A percentile compares a stretch with the other conserved stretches of the same genome.
phyloP scores from a whole-genome alignment of 1,140 invertebrate species.

The Drosophila persimilis region DNA sequence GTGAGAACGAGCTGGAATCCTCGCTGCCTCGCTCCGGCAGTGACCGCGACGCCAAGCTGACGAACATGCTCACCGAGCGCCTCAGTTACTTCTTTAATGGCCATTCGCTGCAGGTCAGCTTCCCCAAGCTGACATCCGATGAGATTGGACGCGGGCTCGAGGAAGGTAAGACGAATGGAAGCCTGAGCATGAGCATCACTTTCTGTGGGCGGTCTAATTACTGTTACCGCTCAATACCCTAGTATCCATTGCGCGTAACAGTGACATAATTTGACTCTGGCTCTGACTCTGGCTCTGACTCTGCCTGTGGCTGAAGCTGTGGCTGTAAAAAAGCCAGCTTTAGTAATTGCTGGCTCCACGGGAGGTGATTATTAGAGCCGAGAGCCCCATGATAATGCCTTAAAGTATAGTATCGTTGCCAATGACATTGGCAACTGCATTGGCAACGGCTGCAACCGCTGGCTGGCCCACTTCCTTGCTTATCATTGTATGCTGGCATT shows the following conservation, averaged over 20 bases:
- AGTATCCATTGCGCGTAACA: conserved; percentile 76
- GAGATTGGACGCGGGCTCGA: conserved; percentile 88
- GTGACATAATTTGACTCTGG: conserved; percentile 72
- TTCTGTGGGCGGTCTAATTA: conserved; percentile 53
- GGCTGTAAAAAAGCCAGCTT: not conserved
- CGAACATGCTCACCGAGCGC: conserved; percentile 88
- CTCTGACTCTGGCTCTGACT: conserved; percentile 8
- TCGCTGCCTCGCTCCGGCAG: conserved; percentile 86
- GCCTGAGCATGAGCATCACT: conserved; percentile 21
- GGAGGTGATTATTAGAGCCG: conserved; percentile 65
- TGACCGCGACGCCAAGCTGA: conserved; percentile 87
- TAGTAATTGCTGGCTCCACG: conserved; percentile 44
- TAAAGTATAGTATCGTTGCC: conserved; percentile 30
- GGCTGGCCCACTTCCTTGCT: conserved; percentile 55
- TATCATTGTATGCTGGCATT: conserved; percentile 4
- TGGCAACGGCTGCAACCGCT: conserved; percentile 18
- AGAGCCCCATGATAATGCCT: conserved; percentile 27
- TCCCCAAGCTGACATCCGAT: conserved; percentile 88
- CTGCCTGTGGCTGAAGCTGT: conserved; percentile 5
- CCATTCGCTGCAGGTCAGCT: conserved; percentile 88
- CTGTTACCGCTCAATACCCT: conserved; percentile 56
- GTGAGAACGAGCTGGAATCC: conserved; percentile 87
- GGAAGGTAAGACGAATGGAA: conserved; percentile 86
- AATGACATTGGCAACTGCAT: conserved; percentile 63
- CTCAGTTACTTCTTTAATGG: conserved; percentile 88